Evolutionary conservation across 1,140 invertebrate species (phyloP), one percentile per base, ranked within the genome.

Genomic region (Harlomillsia oculata): DNA sequence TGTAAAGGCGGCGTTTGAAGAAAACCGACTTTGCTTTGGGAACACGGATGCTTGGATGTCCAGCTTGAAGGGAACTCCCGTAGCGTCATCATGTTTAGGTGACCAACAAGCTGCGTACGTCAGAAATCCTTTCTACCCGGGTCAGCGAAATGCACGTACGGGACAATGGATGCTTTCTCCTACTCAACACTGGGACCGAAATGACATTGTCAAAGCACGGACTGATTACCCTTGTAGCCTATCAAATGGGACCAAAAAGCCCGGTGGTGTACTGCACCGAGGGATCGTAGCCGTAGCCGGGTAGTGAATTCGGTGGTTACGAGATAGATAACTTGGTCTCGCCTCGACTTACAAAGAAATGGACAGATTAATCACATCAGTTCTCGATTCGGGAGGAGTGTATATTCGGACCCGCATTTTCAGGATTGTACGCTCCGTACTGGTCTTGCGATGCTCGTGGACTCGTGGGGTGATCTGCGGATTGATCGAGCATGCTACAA

Each of bases 41-140:
- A 99, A 91, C 3, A 82, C 98, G 0, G 95, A 98, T 69, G 82
- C 88, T 0, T 98, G 95, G 95, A 78, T 98, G 41, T 83, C 86
- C 25, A 71, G 81, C 1, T 71, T 98, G 9, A 76, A 80, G 54
- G 91, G 88, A 3, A 79, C 93, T 57, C 83, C 83, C 5, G 86
- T 99, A n/a, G n/a, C n/a, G 66, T 87, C 92, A 39, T 66, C 89
- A 85, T 87, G 89, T 69, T 71, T 97, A 67, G 94, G 94, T 25
- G 94, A 97, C 72, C 94, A 97, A 70, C 91, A 94, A 74, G 82
- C 93, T 2, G 92, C 94, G 9, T 98, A 0, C 95, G 95, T 0
- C 95, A 99, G 69, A 82, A 85, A 69, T 98, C 94, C 69, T 78
- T 97, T 40, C 67, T 44, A 29, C 55, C 54, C 6, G 94, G 56